These are phyloP conservation scores for Oreochromis grahami DNA, from an alignment of 2,797 vertebrate genomes.

Conservation along the genomic window DNA sequence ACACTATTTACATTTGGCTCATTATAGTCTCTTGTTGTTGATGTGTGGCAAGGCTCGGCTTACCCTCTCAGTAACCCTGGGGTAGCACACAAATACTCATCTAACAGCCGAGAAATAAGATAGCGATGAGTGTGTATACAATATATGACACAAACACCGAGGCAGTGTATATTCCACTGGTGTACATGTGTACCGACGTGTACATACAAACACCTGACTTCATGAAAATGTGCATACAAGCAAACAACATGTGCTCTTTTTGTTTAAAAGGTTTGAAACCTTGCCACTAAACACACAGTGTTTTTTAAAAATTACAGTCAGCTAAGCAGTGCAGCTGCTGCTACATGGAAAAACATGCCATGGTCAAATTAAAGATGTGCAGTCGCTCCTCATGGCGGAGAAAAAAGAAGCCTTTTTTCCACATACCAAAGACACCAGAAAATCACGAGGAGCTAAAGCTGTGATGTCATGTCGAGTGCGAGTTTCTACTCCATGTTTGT, in stretches of 20 bases:
- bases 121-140: neutral
- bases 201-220: neutral
- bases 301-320: slow-evolving; percentile 27
- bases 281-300: slow-evolving; percentile 21
- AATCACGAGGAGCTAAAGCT: neutral
- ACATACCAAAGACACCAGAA: slow-evolving; percentile 3
- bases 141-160: neutral
- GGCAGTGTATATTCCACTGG: neutral
- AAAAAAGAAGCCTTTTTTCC: slow-evolving; percentile 29
- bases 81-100: slow-evolving; percentile 57
- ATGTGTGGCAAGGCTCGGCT: slow-evolving; percentile 60
- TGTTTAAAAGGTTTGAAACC: neutral
- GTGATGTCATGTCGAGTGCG: neutral
- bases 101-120: slow-evolving; percentile 29
- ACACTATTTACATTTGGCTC: slow-evolving; percentile 70
- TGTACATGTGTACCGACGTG: fast-evolving
- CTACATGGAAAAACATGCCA: slow-evolving; percentile 32
- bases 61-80: slow-evolving; percentile 64
- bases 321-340: slow-evolving; percentile 22
- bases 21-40: slow-evolving; percentile 65
- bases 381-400: neutral
- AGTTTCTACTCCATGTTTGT: neutral
- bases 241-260: neutral
- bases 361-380: slow-evolving; percentile 37
- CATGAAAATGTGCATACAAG: neutral